A percentile compares a stretch with the other conserved stretches of the same genome.
Evolutionary conservation across 1,140 invertebrate genomes (phyloP).

Genomic region (Lucilia cuprina): DNA sequence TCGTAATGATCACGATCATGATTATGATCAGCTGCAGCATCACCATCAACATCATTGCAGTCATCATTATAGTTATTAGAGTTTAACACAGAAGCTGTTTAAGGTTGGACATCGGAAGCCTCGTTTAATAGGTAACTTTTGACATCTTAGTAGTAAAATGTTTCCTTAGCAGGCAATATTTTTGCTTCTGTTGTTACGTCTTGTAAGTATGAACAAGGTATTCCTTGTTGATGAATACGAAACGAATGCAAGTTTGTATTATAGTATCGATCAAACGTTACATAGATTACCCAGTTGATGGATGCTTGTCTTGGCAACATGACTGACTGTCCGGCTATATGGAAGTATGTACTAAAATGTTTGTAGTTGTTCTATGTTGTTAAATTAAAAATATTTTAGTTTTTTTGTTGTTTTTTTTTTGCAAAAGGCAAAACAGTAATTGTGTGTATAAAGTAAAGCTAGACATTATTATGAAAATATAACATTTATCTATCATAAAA

Average conservation of each 20-base stretch:
- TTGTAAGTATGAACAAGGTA: no score
- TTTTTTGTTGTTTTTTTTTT: neutral
- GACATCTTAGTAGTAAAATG: conserved; percentile 4
- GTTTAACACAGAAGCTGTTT: conserved; percentile 33
- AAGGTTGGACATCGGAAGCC: conserved; percentile 16
- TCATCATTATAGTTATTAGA: conserved; percentile 22
- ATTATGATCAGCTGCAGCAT: neutral
- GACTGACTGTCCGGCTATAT: neutral
- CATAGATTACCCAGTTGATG: neutral
- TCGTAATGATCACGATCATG: conserved; percentile 4
- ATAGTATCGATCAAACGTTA: neutral
- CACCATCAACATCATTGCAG: neutral
- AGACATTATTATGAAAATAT: conserved; percentile 2
- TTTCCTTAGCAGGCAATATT: neutral
- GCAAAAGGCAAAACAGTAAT: neutral
- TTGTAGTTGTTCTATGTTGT: neutral
- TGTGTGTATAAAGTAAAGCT: neutral
- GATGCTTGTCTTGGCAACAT: neutral
- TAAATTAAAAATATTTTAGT: neutral
- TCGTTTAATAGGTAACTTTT: conserved; percentile 18
- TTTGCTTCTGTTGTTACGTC: conserved; percentile 22
- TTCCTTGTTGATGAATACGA: neutral
- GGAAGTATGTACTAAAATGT: neutral
- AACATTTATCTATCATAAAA: conserved; percentile 12
- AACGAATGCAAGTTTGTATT: neutral